Base-by-base conservation (phyloP, 2,888 invertebrate genomes). In the Sepiola atlantica region DNA sequence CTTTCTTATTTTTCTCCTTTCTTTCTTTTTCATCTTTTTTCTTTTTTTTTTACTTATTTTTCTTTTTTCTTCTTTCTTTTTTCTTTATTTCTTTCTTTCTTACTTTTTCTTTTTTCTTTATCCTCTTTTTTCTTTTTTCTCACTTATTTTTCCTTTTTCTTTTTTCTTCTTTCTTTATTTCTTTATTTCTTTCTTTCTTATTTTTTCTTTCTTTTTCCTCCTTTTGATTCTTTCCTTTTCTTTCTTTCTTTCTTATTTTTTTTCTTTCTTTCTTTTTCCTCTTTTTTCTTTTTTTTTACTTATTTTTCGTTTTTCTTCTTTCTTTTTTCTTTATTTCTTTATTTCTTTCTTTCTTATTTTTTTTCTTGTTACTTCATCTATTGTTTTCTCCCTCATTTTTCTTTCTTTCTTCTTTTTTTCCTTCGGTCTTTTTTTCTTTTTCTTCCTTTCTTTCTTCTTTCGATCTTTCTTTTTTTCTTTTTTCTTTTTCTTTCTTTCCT, bases 271-370 rank as follows among this genome's bases (percentile, higher is more conserved):
- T 45, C 2, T 45, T n/a, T n/a, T n/a, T n/a, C n/a, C n/a, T 77
- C 12, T 12, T 12, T 6, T n/a, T 77, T n/a, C n/a, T n/a, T n/a
- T n/a, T 77, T n/a, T 77, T 12, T 1, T 1, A 8, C n/a, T 10
- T 8, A 0, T n/a, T 8, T 77, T 1, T 4, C 3, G 2, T 28
- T n/a, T 14, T n/a, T n/a, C n/a, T n/a, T 77, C 3, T n/a, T 3
- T 61, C 28, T 12, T 14, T 61, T 28, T 77, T n/a, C 18, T 10
- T n/a, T n/a, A 28, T 77, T 12, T n/a, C n/a, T 12, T n/a, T 77
- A 1, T n/a, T n/a, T 10, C 12, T n/a, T 12, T n/a, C 1, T n/a
- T 1, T n/a, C n/a, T 0, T 14, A 28, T 12, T 18, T 77, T 8
- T 77, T 77, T 14, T 77, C 0, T 61, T 24, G 3, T 10, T 6